These are phyloP conservation scores for Halesus radiatus DNA, from an alignment of 1,140 invertebrate genomes.

Conservation along the genomic window DNA sequence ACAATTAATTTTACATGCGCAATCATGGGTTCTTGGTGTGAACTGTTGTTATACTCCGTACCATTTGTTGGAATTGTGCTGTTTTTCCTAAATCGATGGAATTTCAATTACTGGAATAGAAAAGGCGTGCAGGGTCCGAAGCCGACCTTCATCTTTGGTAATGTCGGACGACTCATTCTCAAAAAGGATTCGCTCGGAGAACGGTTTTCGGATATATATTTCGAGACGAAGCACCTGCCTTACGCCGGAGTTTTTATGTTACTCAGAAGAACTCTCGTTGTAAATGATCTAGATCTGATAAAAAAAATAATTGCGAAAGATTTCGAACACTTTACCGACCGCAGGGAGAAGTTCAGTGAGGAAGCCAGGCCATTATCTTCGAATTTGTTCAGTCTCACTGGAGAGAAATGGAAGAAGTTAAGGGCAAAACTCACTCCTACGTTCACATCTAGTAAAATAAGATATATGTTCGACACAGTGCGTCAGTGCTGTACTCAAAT, in stretches of 20 bases:
- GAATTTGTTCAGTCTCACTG: constrained; percentile 66
- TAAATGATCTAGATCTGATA: constrained; percentile 73
- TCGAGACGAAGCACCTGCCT: constrained; percentile 24
- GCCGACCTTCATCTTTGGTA: constrained; percentile 23
- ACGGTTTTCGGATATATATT: constrained; percentile 36
- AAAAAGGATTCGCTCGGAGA: constrained; percentile 4
- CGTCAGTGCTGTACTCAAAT: constrained; percentile 61
- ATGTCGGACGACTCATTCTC: background rate
- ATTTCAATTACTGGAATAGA: constrained; percentile 35
- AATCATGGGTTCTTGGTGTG: no score
- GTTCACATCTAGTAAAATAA: constrained; percentile 74
- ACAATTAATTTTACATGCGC: no score
- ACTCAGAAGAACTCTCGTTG: constrained; percentile 65
- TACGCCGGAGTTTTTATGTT: constrained; percentile 61
- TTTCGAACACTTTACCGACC: constrained; percentile 70
- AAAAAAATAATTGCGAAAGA: constrained; percentile 74
- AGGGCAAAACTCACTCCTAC: constrained; percentile 70
- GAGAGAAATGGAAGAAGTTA: constrained; percentile 71
- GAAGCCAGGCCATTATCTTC: constrained; percentile 67
- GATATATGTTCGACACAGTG: constrained; percentile 68
- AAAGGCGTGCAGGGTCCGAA: constrained; percentile 30
- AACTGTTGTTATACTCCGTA: no score
- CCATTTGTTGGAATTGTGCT: no score
- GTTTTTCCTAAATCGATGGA: background rate
- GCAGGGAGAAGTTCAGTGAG: constrained; percentile 65